phyloP scores from a whole-genome alignment of 2,797 vertebrate species.

The Gobionotothen gibberifrons region DNA sequence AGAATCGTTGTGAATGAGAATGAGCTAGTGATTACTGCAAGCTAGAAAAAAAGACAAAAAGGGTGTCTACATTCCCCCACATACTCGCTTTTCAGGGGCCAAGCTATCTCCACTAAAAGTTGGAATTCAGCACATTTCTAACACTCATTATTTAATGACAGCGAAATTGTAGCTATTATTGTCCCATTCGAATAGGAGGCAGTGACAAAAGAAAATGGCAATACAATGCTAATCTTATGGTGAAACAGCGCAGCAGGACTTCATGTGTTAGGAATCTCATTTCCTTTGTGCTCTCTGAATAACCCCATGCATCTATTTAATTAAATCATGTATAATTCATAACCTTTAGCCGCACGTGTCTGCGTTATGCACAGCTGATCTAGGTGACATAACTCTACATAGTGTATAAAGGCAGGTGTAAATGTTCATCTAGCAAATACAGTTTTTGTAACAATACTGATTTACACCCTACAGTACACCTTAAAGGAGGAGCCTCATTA shows the following conservation, averaged over 20 bases:
- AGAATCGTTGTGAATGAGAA: constrained; percentile 16
- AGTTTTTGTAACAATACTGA: constrained; percentile 51
- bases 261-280: constrained; percentile 61
- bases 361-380: constrained; percentile 45
- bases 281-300: constrained; percentile 74
- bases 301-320: constrained; percentile 70
- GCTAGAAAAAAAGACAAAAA: not conserved
- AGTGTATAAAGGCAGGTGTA: constrained; percentile 32
- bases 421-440: constrained; percentile 33
- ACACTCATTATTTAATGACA: constrained; percentile 67
- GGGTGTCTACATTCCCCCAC: constrained; percentile 1
- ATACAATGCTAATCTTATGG: constrained; percentile 59
- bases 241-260: constrained; percentile 50
- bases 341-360: constrained; percentile 56
- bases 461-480: too few relatives aligned
- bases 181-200: constrained; percentile 47
- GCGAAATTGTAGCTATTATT: constrained; percentile 59
- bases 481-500: too few relatives aligned
- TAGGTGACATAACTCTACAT: constrained; percentile 35
- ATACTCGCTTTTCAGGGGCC: constrained; percentile 6
- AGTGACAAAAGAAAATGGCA: constrained; percentile 52
- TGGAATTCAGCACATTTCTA: constrained; percentile 66
- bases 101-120: constrained; percentile 40
- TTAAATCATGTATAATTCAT: constrained; percentile 80
- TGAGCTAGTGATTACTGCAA: constrained; percentile 21